Evolutionary conservation across 2,113 vertebrate genomes (phyloP).

Genomic region (Eptesicus fuscus): DNA sequence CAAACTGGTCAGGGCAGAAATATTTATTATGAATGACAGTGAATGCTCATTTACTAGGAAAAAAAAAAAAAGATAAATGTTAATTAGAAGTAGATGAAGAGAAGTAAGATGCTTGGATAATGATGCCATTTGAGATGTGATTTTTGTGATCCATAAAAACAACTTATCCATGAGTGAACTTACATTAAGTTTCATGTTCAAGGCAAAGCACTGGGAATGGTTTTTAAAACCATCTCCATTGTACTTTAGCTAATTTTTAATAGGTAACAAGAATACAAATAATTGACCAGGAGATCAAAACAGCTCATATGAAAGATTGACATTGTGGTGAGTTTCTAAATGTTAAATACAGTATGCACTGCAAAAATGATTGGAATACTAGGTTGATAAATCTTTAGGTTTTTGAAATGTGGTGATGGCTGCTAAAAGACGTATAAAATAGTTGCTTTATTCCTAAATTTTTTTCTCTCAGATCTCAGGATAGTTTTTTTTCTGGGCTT

Average conservation of each 20-base stretch:
- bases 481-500: constrained; percentile 99
- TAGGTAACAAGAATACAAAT: not conserved
- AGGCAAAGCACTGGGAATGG: not conserved
- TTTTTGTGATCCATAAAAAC: not conserved
- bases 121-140: not conserved
- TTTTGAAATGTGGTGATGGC: not conserved
- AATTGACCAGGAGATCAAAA: not conserved
- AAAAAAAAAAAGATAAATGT: not conserved
- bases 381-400: not conserved
- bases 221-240: not conserved
- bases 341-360: not conserved
- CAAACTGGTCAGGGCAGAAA: too few relatives aligned
- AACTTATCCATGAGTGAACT: not conserved
- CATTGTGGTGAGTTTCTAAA: not conserved
- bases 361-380: not conserved
- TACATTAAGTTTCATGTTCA: not conserved
- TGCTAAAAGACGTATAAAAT: not conserved
- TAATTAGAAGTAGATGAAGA: not conserved
- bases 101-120: not conserved
- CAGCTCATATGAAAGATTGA: not conserved
- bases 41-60: not conserved
- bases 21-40: not conserved
- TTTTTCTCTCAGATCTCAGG: constrained; percentile 87
- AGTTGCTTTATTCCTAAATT: constrained; percentile 20
- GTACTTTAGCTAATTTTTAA: not conserved